These are phyloP conservation scores for Riptortus pedestris DNA, from an alignment of 1,140 invertebrate genomes.

Conservation along the genomic window DNA sequence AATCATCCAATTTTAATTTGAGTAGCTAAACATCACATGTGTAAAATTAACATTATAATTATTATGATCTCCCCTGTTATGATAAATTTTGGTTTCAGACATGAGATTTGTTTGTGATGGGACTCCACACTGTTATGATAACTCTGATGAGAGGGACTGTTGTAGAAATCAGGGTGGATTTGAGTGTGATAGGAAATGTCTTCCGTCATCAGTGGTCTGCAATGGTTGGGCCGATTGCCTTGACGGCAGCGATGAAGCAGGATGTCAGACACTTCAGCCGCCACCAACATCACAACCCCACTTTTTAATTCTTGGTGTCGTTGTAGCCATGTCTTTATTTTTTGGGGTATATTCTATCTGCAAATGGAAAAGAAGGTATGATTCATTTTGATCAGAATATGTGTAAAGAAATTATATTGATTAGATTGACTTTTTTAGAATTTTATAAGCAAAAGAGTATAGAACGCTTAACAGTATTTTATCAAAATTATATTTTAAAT, in stretches of 20 bases:
- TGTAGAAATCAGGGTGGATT: constrained; percentile 23
- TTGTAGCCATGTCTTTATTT: constrained; percentile 40
- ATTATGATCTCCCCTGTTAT: no score
- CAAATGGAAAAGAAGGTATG: constrained; percentile 26
- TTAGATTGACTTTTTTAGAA: no score
- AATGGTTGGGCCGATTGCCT: constrained; percentile 55
- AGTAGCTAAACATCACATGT: no score
- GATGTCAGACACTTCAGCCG: not conserved
- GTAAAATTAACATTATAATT: no score
- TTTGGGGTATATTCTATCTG: constrained; percentile 31
- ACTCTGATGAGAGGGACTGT: constrained; percentile 56
- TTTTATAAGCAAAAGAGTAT: no score
- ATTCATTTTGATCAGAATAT: no score
- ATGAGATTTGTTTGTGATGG: constrained; percentile 51
- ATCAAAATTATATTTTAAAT: no score
- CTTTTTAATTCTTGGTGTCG: constrained; percentile 31
- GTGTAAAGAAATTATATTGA: no score
- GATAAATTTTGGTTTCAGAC: constrained; percentile 24
- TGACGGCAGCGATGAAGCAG: constrained; percentile 57
- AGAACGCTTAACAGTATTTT: no score
- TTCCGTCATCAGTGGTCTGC: constrained; percentile 47
- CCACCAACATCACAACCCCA: constrained; percentile 7
- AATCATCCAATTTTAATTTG: no score
- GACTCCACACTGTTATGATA: constrained; percentile 60
- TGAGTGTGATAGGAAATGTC: constrained; percentile 39